phyloP scores from a whole-genome alignment of 2,888 invertebrate genomes.

The Microctonus aethiopoides region DNA sequence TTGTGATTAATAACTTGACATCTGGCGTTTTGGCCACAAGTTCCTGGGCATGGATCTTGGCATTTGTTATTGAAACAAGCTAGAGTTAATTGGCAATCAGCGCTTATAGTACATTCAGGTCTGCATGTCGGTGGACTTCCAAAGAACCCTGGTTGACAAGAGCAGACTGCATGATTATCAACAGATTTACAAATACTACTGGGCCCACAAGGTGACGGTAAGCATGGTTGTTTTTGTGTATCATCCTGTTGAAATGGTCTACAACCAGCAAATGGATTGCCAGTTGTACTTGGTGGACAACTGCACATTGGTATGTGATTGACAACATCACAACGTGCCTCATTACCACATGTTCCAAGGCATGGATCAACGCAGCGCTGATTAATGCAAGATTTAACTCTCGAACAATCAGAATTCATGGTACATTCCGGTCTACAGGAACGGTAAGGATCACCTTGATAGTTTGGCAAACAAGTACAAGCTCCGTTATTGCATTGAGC shows the following conservation, averaged over 20 bases:
- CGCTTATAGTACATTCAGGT: conserved; percentile 84
- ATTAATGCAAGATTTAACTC: conserved; percentile 77
- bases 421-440: conserved; percentile 81
- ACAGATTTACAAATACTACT: conserved; percentile 79
- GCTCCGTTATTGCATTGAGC: conserved; percentile 64
- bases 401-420: conserved; percentile 78
- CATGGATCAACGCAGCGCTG: conserved; percentile 81
- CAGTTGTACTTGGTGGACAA: conserved; percentile 76
- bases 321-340: conserved; percentile 78
- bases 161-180: conserved; percentile 78
- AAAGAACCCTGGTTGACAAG: conserved; percentile 77
- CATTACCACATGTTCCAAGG: conserved; percentile 79
- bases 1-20: conserved; percentile 86
- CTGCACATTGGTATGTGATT: conserved; percentile 82
- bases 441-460: conserved; percentile 78
- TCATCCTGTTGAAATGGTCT: conserved; percentile 65
- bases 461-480: conserved; percentile 79
- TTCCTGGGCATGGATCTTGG: conserved; percentile 81
- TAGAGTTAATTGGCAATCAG: conserved; percentile 80
- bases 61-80: conserved; percentile 84
- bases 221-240: conserved; percentile 68
- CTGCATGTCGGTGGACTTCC: conserved; percentile 84
- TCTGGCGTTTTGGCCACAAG: conserved; percentile 82
- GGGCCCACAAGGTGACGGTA: conserved; percentile 83
- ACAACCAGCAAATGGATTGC: conserved; percentile 79